Evolutionary conservation across 1,140 invertebrate genomes (phyloP), one percentile per base, ranked within the genome.

Genomic region (Dufourea novaeangliae): DNA sequence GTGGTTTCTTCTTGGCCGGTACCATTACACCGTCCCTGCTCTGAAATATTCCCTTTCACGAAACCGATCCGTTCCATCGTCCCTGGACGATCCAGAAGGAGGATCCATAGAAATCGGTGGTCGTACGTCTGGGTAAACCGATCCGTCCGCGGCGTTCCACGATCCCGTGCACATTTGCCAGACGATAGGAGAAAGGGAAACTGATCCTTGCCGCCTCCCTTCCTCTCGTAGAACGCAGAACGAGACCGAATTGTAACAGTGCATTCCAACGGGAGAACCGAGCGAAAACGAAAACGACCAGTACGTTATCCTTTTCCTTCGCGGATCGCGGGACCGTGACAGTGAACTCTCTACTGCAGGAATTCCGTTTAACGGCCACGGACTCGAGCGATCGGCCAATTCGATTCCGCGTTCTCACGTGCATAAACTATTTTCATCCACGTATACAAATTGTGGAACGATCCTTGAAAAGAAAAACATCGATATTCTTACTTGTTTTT

Each of bases 331-430:
- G 64, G 70, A 81, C 82, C 83, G 70, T 84, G 82, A 85, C 79
- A 84, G 79, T 84, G 83, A 85, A 85, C 74, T 84, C 82, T 85
- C 83, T 84, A 84, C 39, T n/a, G 20, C 12, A 77, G 68, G 83
- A 84, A 84, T 84, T 62, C 62, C 39, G 79, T 64, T n/a, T n/a
- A n/a, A n/a, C n/a, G n/a, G n/a, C n/a, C n/a, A n/a, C n/a, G n/a
- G n/a, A n/a, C n/a, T 83, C 54, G 46, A 77, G 7, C 54, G 17
- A 32, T 27, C 54, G 27, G 27, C 17, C 11, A 8, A 32, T n/a
- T 57, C 54, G 6, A 32, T 57, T 57, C 27, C 54, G 54, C 27
- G 27, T 57, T 29, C 27, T 1, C 27, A 17, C 17, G n/a, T 5
- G 20, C n/a, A n/a, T n/a, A 3, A 3, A n/a, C 20, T 11, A 12